Conservation (phyloP, 2,888 invertebrate species). For the Erebia epiphron region DNA sequence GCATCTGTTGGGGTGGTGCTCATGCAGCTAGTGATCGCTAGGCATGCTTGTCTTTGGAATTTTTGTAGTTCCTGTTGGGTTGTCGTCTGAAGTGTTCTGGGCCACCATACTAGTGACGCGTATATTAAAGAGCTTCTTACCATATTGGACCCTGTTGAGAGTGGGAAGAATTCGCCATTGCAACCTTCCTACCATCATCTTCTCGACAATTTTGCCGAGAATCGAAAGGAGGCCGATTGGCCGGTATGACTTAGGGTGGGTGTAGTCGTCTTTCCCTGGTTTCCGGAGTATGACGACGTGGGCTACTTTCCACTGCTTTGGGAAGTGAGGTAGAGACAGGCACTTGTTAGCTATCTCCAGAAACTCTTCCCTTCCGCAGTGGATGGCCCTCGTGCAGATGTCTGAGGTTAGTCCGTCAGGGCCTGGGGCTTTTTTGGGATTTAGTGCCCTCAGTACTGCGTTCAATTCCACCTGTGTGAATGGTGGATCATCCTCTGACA, state of each 20-base stretch:
- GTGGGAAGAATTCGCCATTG: too few relatives aligned
- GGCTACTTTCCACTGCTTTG: slow-evolving; percentile 38
- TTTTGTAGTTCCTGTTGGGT: too few relatives aligned
- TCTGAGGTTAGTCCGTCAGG: slow-evolving; percentile 43
- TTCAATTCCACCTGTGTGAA: slow-evolving; percentile 31
- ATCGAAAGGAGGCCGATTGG: slow-evolving; percentile 42
- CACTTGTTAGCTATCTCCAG: slow-evolving; percentile 40
- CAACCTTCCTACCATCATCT: background rate
- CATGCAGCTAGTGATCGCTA: too few relatives aligned
- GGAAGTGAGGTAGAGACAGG: slow-evolving; percentile 37
- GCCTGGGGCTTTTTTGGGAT: slow-evolving; percentile 36
- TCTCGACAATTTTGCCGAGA: slow-evolving; percentile 34
- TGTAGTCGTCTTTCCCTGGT: slow-evolving; percentile 12
- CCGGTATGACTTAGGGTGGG: slow-evolving; percentile 39
- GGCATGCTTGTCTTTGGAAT: too few relatives aligned
- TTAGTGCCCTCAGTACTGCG: background rate
- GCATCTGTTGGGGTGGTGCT: too few relatives aligned
- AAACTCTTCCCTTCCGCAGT: slow-evolving; percentile 27
- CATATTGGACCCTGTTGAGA: too few relatives aligned
- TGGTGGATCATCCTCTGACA: slow-evolving; percentile 25
- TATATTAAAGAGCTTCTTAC: too few relatives aligned
- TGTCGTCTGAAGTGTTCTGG: too few relatives aligned
- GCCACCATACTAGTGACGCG: too few relatives aligned
- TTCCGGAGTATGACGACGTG: slow-evolving; percentile 11
- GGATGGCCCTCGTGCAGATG: slow-evolving; percentile 39